phyloP scores from a whole-genome alignment of 2,888 invertebrate genomes.

The Tetragonula carbonaria region DNA sequence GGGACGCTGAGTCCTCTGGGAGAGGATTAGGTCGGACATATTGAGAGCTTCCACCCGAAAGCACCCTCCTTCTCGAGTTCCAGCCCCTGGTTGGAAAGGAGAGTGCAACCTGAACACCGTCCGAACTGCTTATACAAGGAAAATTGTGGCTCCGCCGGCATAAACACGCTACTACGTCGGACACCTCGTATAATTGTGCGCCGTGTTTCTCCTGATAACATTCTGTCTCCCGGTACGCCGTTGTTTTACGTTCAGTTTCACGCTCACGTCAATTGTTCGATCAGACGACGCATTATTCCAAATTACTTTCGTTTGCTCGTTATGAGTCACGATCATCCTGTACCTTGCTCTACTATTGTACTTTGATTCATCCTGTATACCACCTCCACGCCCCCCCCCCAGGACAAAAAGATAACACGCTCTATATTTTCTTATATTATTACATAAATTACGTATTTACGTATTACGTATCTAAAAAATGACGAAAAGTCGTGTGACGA shows the following conservation, averaged over 20 bases:
- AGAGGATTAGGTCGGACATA: slow-evolving; percentile 80
- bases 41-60: slow-evolving; percentile 77
- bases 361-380: neutral
- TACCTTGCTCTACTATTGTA: neutral
- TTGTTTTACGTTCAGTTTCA: slow-evolving; percentile 7
- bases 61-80: slow-evolving; percentile 63
- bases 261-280: neutral
- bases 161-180: slow-evolving; percentile 35
- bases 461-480: no score
- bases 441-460: no score
- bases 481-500: no score
- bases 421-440: no score
- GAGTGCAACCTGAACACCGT: slow-evolving; percentile 50
- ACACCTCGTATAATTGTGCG: slow-evolving; percentile 55
- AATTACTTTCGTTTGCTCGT: slow-evolving; percentile 11
- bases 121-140: slow-evolving; percentile 53
- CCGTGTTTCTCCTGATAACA: slow-evolving; percentile 46
- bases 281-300: neutral
- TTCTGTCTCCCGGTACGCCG: slow-evolving; percentile 18
- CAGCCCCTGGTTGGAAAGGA: slow-evolving; percentile 25
- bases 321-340: neutral
- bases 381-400: no score
- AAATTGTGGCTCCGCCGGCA: slow-evolving; percentile 57
- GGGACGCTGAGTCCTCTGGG: slow-evolving; percentile 73
- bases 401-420: no score